phyloP scores from a whole-genome alignment of 1,140 invertebrate genomes.

The Bradysia coprophila region DNA sequence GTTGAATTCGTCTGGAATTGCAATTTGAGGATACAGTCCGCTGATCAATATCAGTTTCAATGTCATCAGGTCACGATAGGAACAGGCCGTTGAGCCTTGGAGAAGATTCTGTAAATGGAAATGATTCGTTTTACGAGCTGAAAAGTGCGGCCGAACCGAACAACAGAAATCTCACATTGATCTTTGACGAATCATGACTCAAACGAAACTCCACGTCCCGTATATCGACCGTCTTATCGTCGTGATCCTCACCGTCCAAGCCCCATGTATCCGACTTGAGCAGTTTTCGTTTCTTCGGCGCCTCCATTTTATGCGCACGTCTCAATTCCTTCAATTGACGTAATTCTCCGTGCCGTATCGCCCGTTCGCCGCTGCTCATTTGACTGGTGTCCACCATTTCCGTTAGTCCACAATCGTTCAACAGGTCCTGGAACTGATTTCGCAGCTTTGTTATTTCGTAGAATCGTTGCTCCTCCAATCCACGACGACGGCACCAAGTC shows the following conservation, averaged over 20 bases:
- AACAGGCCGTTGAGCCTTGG: slow-evolving; percentile 47
- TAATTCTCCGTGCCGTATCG: slow-evolving; percentile 68
- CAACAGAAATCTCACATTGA: slow-evolving; percentile 24
- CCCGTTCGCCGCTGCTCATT: slow-evolving; percentile 56
- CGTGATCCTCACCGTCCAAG: slow-evolving; percentile 33
- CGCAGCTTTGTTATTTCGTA: slow-evolving; percentile 91
- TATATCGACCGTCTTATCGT: slow-evolving; percentile 51
- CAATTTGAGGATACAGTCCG: slow-evolving; percentile 86
- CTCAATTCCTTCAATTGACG: slow-evolving; percentile 67
- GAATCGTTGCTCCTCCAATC: slow-evolving; percentile 89
- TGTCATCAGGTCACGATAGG: slow-evolving; percentile 67
- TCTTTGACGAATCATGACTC: slow-evolving; percentile 46
- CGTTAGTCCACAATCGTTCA: slow-evolving; percentile 57
- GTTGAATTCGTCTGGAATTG: slow-evolving; percentile 84
- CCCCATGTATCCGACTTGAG: slow-evolving; percentile 39
- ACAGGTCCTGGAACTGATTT: slow-evolving; percentile 69
- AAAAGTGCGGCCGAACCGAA: not conserved
- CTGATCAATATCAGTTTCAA: slow-evolving; percentile 78
- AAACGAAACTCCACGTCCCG: slow-evolving; percentile 83
- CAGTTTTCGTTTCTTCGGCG: slow-evolving; percentile 50
- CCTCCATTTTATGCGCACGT: slow-evolving; percentile 36
- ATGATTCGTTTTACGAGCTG: too few species aligned
- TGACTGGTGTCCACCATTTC: slow-evolving; percentile 31
- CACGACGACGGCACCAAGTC: slow-evolving; percentile 73
- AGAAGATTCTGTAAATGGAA: slow-evolving; percentile 42